Evolutionary conservation across 2,888 invertebrate genomes (phyloP).

Genomic region (Nomada goodeniana): DNA sequence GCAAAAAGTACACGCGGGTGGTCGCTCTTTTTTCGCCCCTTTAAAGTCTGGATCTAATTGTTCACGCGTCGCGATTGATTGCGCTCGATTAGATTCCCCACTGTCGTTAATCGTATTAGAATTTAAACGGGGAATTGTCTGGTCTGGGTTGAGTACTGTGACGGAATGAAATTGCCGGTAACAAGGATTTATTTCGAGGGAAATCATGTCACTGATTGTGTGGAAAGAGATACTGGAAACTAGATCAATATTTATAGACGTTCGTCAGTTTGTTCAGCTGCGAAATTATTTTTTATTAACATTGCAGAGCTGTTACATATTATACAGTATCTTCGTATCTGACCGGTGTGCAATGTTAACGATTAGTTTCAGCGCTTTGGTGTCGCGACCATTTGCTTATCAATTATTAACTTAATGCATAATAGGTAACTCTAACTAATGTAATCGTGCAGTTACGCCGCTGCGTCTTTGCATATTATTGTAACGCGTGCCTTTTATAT

Average conservation of each 20-base stretch:
- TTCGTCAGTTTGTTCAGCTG: background rate
- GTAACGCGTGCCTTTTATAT: background rate
- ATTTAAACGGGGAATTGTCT: background rate
- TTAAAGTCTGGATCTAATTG: slow-evolving; percentile 21
- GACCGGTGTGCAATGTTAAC: background rate
- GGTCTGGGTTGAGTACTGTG: background rate
- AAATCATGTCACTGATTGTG: slow-evolving; percentile 1
- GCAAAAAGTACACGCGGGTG: background rate
- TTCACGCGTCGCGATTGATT: slow-evolving; percentile 35
- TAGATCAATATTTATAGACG: slow-evolving; percentile 1
- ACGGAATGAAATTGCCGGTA: background rate
- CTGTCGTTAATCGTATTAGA: background rate
- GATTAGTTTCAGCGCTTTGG: too few relatives aligned
- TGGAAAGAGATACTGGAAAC: too few relatives aligned
- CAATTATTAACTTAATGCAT: too few relatives aligned
- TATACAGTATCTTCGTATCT: background rate
- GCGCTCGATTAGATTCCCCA: background rate
- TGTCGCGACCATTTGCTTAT: too few relatives aligned
- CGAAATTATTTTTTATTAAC: background rate
- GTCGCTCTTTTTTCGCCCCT: slow-evolving; percentile 5
- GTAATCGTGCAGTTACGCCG: too few relatives aligned
- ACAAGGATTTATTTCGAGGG: background rate
- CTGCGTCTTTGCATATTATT: too few relatives aligned
- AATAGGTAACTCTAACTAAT: too few relatives aligned
- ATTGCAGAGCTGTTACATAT: background rate